Percentiles rank a stretch among this genome's conserved stretches.
Evolutionary conservation across 2,113 vertebrate species (phyloP).

Genomic region (Pampusana beccarii): DNA sequence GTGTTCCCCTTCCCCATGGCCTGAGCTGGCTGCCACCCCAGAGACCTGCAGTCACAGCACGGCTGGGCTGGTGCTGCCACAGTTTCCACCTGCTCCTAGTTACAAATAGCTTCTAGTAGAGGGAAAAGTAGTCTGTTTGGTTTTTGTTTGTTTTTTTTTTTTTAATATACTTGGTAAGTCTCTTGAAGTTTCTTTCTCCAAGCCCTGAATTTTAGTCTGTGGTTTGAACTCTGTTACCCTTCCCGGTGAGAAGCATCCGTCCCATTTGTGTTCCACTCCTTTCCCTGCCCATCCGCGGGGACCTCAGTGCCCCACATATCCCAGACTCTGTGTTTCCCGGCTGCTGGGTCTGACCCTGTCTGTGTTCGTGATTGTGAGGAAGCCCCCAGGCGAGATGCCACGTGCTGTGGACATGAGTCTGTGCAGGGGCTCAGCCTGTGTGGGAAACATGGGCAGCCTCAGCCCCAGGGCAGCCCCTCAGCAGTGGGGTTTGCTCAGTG

Average conservation of each 20-base stretch:
- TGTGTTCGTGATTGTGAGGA: background rate
- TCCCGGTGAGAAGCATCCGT: background rate
- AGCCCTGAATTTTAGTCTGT: background rate
- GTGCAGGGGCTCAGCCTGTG: background rate
- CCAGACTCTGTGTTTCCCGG: background rate
- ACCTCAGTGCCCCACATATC: background rate
- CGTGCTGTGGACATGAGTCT: fast-evolving
- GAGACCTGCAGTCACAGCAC: background rate
- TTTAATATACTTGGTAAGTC: background rate
- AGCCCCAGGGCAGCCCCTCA: background rate
- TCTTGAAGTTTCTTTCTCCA: background rate
- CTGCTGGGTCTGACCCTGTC: background rate
- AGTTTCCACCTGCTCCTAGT: background rate
- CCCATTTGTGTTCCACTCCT: background rate
- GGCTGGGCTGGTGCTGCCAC: background rate
- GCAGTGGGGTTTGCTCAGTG: background rate
- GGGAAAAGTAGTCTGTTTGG: background rate
- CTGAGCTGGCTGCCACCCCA: background rate
- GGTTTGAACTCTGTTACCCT: background rate
- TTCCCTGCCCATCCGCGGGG: fast-evolving
- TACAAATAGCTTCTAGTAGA: background rate
- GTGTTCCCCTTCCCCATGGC: background rate
- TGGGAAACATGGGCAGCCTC: background rate
- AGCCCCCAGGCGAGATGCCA: background rate
- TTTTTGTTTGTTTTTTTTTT: no score